Base-by-base conservation (phyloP, 2,888 invertebrate genomes). In the Eilema depressum region DNA sequence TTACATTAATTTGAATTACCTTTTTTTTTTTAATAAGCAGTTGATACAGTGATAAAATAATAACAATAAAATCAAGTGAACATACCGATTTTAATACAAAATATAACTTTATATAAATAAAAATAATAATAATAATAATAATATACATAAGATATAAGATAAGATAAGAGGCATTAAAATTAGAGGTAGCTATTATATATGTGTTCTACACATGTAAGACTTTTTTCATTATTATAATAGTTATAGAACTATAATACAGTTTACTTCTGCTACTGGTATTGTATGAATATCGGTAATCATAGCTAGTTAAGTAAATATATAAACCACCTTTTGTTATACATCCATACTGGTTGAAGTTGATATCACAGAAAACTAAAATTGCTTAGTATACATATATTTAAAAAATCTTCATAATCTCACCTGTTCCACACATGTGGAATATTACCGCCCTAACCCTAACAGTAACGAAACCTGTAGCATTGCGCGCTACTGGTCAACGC, bases 401-500 rank as follows among this genome's bases (percentile, higher is more conserved):
- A 93, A 93, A 93, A 95, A 92, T 91, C 93, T 90, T 92, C 92
- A 90, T 89, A 89, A 85, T 95, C 95, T 95, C 94, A 95, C 95
- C 95, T 95, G 95, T 89, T 88, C 93, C 93, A 93, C 94, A 89
- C 85, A 71, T 91, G 94, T 95, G 94, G 93, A 92, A 91, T 89
- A 90, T 79, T 86, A 88, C 87, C 90, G 85, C 93, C 95, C 95
- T 95, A 93, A 91, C 88, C 95, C 95, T 95, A 95, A 92, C 93
- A 91, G 82, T 83, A 92, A 92, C 95, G 95, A 89, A 95, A 94
- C 95, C 93, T 90, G 94, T 93, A 95, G 95, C 95, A 96, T 96
- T 96, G 95, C 95, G 95, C 95, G 95, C 95, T 93, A 94, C 95
- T 74, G 94, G 95, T 95, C 94, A 95, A 95, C 95, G 95, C 95